Evolutionary conservation across 2,888 invertebrate genomes (phyloP), one percentile per base, ranked within the genome.

Genomic region (Ectropis crepuscularia): DNA sequence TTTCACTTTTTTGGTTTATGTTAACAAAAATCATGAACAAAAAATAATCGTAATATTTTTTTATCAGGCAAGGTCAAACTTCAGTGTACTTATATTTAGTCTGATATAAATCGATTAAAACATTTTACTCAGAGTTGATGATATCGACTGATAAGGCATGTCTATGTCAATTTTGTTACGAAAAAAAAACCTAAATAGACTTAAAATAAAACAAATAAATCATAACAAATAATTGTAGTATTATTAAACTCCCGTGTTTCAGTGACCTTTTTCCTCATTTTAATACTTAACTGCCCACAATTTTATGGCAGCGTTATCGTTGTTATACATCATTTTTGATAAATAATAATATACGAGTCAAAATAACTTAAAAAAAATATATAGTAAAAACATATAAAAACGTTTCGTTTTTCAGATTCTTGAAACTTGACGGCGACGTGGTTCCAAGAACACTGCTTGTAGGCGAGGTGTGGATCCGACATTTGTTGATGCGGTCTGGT

Each of bases 401-500:
- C 16, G n/a, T 42, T 51, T 16, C 12, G 12, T 50, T 39, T 50
- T 39, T 39, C 6, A 16, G 41, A 41, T 41, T 51, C 51, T 51
- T 51, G 36, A 57, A 42, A 10, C 51, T 51, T 51, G 41, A 42
- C 41, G 16, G 41, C 12, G 28, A 41, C 41, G 51, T 41, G 28
- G 51, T 16, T 8, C 9, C 9, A 11, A 49, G 49, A 37, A 7
- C 9, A 7, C 39, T n/a, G 49, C 8, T 49, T 50, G 49, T 9
- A 8, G 11, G 49, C 8, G 36, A 39, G 12, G 50, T 28, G 39
- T 28, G 50, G 7, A 10, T 10, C 51, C 39, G 51, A 41, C 51
- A 41, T 66, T 38, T 49, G 49, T 45, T n/a, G 16, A 51, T 41
- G 51, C 51, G 8, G 8, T 46, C 38, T 61, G 8, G 8, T 46